These are phyloP conservation scores for Oophaga pumilio DNA, from an alignment of 2,113 vertebrate genomes.

Conservation along the genomic window DNA sequence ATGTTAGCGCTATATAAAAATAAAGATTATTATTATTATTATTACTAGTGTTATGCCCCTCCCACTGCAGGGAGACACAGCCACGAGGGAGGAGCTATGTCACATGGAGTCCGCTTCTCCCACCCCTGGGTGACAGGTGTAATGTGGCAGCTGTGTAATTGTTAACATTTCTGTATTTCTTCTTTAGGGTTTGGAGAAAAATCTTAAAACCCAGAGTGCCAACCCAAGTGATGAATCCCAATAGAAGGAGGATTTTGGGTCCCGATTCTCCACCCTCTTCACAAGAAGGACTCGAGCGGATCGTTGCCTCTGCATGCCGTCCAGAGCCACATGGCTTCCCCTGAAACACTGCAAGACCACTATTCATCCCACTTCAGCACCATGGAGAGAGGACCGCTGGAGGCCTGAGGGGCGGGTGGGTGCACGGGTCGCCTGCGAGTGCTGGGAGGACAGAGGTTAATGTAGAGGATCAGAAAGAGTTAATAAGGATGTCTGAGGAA, in stretches of 20 bases:
- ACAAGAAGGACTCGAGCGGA: neutral
- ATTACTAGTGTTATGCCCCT: neutral
- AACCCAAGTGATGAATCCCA: slow-evolving; percentile 47
- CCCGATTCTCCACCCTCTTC: neutral
- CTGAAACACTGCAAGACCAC: slow-evolving; percentile 53
- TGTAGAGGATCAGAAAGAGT: neutral
- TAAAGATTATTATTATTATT: no score
- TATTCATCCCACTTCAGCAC: slow-evolving; percentile 54
- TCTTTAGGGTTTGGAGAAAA: neutral
- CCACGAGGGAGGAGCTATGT: neutral
- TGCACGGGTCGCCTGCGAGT: neutral
- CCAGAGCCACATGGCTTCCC: slow-evolving; percentile 21
- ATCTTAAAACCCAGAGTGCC: neutral
- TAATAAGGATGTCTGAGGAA: neutral
- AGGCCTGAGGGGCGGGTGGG: neutral
- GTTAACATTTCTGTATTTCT: neutral
- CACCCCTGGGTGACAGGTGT: neutral
- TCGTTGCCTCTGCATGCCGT: slow-evolving; percentile 41
- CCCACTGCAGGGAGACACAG: neutral
- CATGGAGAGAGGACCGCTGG: slow-evolving; percentile 35
- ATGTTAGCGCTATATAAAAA: no score
- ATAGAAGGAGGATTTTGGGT: slow-evolving; percentile 47
- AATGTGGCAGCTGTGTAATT: neutral
- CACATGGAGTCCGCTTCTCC: slow-evolving; percentile 16
- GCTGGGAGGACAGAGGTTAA: neutral